Base-by-base conservation (phyloP, 2,888 invertebrate genomes). In the Eupithecia subumbrata region DNA sequence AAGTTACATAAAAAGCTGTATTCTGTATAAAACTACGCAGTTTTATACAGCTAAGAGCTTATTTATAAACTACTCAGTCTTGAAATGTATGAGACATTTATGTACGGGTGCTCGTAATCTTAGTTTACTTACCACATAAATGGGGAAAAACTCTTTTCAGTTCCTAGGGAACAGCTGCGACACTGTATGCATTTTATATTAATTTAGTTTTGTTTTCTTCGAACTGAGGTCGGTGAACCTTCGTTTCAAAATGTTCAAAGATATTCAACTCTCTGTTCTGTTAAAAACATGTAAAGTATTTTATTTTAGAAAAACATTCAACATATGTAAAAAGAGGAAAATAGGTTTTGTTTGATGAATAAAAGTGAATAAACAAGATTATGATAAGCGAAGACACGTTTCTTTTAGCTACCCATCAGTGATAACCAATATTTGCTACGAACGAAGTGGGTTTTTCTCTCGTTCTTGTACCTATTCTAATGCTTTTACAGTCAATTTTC, bases 71-170 rank as follows among this genome's bases (percentile, higher is more conserved):
- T 22, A 8, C 68, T 68, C 43, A 25, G 67, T 67, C 68, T 16
- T 68, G 22, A 22, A 68, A 68, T 68, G 25, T 43, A 68, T 22
- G 68, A 14, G 43, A 45, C 68, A 12, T 68, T 22, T 43, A 40
- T 22, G n/a, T 11, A 40, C 67, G 43, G 68, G 7, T 22, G 43
- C 7, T 22, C 68, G 40, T 68, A 68, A 43, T 25, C 43, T 25
- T 37, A n/a, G 67, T 67, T 22, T 67, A 68, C n/a, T 43, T 22
- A 68, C 68, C 37, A 68, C 68, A 45, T 68, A 68, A 68, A 68
- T 40, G 68, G 64, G 25, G 43, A n/a, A 68, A 67, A 68, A 16
- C 68, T 25, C 43, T 1, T 67, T 37, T 68, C 40, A 43, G 22
- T 22, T 25, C 8, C 37, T 22, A 22, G 22, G 2, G n/a, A 22